Evolutionary conservation across 2,888 invertebrate species (phyloP).

Genomic region (Rambutsinella grinnellia): DNA sequence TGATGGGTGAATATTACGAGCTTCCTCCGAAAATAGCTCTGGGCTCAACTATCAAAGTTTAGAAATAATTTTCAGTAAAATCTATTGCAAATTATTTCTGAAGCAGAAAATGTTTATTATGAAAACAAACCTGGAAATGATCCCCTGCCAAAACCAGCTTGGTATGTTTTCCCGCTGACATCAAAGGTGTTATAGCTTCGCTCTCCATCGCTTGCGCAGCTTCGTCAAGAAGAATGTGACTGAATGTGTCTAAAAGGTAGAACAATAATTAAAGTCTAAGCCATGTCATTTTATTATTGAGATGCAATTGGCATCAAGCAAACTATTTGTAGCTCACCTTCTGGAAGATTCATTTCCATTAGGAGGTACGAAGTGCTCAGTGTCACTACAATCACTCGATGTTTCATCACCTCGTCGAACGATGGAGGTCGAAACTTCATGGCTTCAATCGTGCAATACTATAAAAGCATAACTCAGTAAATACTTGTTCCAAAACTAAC

Average conservation of each 20-base stretch:
- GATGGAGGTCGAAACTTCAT: constrained; percentile 78
- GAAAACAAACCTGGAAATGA: constrained; percentile 78
- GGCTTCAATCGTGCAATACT: constrained; percentile 81
- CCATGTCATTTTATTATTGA: background rate
- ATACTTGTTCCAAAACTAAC: background rate
- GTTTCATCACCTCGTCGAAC: constrained; percentile 78
- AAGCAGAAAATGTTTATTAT: too few species aligned
- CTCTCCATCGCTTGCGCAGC: constrained; percentile 90
- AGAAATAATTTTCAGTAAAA: background rate
- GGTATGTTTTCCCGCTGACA: constrained; percentile 79
- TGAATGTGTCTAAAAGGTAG: constrained; percentile 74
- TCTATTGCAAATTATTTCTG: too few species aligned
- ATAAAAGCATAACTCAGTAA: constrained; percentile 66
- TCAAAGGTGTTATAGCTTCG: constrained; percentile 85
- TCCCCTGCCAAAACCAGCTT: constrained; percentile 86
- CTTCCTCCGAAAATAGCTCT: constrained; percentile 75
- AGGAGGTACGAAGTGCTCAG: constrained; percentile 83
- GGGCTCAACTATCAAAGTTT: constrained; percentile 75
- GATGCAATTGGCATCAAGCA: background rate
- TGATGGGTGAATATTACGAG: constrained; percentile 75
- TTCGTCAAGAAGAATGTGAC: constrained; percentile 87
- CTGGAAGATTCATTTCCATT: constrained; percentile 77
- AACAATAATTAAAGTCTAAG: constrained; percentile 9
- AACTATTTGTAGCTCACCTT: constrained; percentile 71
- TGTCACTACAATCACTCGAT: constrained; percentile 83